Conservation (phyloP, 2,888 invertebrate species). For the Cryptophagus acutangulus region DNA sequence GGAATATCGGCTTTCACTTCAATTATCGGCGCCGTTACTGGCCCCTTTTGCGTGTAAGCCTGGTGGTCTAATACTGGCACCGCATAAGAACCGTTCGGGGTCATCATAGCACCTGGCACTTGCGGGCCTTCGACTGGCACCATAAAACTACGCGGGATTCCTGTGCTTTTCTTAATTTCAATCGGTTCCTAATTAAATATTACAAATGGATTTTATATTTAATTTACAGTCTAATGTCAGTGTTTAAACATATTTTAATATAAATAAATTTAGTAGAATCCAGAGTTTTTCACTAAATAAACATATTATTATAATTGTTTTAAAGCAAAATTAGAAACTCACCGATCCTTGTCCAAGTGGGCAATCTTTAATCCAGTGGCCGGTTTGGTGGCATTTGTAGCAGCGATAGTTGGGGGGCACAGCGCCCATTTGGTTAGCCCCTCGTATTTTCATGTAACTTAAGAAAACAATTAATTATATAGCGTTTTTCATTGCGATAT, state of each 20-base stretch:
- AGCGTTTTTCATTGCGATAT: neutral
- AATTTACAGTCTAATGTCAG: too few relatives aligned
- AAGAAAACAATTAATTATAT: constrained; percentile 21
- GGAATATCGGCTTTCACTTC: constrained; percentile 72
- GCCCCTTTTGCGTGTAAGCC: constrained; percentile 63
- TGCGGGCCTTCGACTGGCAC: constrained; percentile 85
- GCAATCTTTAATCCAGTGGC: constrained; percentile 98
- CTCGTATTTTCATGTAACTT: constrained; percentile 86
- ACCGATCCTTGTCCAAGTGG: constrained; percentile 62
- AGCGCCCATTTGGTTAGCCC: constrained; percentile 81
- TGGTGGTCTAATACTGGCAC: constrained; percentile 84
- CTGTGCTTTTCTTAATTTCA: constrained; percentile 90
- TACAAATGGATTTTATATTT: constrained; percentile 20
- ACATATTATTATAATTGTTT: too few relatives aligned
- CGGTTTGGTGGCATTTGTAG: constrained; percentile 88
- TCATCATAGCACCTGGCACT: constrained; percentile 88
- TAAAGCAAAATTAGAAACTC: too few relatives aligned
- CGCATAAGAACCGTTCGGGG: constrained; percentile 80
- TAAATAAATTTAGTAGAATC: too few relatives aligned
- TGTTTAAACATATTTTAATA: neutral
- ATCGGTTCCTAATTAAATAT: constrained; percentile 54
- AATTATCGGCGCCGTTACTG: constrained; percentile 53
- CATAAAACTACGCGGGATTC: constrained; percentile 96
- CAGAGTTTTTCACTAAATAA: too few relatives aligned
- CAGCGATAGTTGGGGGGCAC: constrained; percentile 92